Percentiles rank a stretch among this genome's conserved stretches.
These are phyloP conservation scores for Tragelaphus imberbis DNA, from an alignment of 2,113 vertebrate species.

Conservation along the genomic window DNA sequence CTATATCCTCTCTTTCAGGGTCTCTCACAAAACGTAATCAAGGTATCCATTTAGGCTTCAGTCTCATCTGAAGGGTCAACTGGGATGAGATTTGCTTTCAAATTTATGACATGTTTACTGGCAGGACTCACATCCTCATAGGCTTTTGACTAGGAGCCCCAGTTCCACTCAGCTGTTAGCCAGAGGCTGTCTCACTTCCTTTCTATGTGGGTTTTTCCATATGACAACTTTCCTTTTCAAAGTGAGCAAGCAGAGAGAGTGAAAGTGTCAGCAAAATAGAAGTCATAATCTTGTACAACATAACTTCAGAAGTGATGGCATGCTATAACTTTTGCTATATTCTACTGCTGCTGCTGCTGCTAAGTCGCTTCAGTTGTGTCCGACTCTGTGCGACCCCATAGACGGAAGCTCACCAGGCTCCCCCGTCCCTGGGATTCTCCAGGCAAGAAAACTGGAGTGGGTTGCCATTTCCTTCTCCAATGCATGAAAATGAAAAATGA, in stretches of 20 bases:
- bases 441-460: too few relatives aligned
- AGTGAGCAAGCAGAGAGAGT: background rate
- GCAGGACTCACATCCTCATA: background rate
- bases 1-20: background rate
- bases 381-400: too few relatives aligned
- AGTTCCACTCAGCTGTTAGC: background rate
- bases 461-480: too few relatives aligned
- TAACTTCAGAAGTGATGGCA: background rate
- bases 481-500: too few relatives aligned
- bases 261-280: background rate
- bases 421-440: too few relatives aligned
- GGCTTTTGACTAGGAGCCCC: background rate
- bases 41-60: background rate
- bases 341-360: too few relatives aligned
- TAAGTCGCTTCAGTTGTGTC: too few relatives aligned
- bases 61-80: background rate
- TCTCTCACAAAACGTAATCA: background rate
- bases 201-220: background rate
- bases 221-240: background rate
- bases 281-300: background rate
- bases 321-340: background rate
- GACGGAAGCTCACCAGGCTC: too few relatives aligned
- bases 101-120: background rate
- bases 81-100: background rate
- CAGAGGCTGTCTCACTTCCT: background rate